Evolutionary conservation across 2,888 invertebrate genomes (phyloP), one percentile per base, ranked within the genome.

Genomic region (Pseudococcus longispinus): DNA sequence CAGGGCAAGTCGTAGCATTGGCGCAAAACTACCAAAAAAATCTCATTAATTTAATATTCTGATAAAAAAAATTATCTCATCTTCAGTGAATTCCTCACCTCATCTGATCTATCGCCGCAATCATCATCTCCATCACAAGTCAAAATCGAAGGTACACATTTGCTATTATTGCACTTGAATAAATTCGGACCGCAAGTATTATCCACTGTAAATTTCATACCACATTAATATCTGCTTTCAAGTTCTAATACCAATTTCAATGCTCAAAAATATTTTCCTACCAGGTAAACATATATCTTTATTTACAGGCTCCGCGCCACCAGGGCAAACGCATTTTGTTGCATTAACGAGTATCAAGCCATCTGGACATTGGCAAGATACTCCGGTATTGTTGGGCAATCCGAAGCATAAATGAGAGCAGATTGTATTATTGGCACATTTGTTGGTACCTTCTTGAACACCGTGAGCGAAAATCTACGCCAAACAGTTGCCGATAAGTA

Each of bases 381-480:
- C 93, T 0, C 92, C 92, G 85, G 93, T 92, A 23, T 92, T 92
- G 23, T 80, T 55, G 0, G 97, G 96, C 13, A 93, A 93, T 0
- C 95, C 95, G 8, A 97, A 92, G 89, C 97, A 97, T 88, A 97
- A 92, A 89, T 95, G 94, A 0, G 94, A 92, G 89, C 97, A 97
- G 20, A 90, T 90, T 0, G 91, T 92, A 70, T 92, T 93, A 88
- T 91, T 91, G 0, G 93, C 92, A 89, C 97, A 97, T 0, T 93
- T 93, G 89, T 96, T 96, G 18, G 92, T 93, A 0, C 96, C 96
- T 74, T 93, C 92, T 90, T 96, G 96, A 26, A 95, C 92, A 88
- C 94, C 94, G 89, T 95, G 95, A 0, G 95, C 95, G 89, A 93
- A 95, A 13, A 96, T 94, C 91, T 91, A 88, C 37, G 4, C n/a